Evolutionary conservation across 2,888 invertebrate genomes (phyloP).

Genomic region (Chloromyia formosa): DNA sequence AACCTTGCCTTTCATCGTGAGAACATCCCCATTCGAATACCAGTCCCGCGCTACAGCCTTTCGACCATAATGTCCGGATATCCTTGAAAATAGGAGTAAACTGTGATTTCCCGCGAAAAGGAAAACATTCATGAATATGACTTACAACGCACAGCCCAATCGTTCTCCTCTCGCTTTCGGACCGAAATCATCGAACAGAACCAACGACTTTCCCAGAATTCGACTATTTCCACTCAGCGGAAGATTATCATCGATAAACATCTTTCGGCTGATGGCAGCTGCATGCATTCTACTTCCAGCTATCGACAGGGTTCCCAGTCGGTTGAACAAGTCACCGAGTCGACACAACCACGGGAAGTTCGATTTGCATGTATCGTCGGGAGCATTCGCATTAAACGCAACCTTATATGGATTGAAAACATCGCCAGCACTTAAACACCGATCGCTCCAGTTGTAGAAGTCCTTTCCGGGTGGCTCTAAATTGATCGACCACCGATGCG

Average conservation of each 20-base stretch:
- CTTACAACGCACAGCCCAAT: slow-evolving; percentile 86
- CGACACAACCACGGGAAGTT: slow-evolving; percentile 72
- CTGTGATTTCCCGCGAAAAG: too few species aligned
- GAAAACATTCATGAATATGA: slow-evolving; percentile 48
- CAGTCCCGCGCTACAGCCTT: slow-evolving; percentile 88
- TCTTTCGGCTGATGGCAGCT: slow-evolving; percentile 72
- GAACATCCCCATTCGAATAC: slow-evolving; percentile 81
- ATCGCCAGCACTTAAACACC: slow-evolving; percentile 81
- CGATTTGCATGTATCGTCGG: slow-evolving; percentile 69
- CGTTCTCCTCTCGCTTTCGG: slow-evolving; percentile 88
- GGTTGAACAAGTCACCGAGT: slow-evolving; percentile 79
- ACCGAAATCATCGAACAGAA: slow-evolving; percentile 87
- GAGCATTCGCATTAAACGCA: slow-evolving; percentile 70
- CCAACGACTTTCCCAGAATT: slow-evolving; percentile 82
- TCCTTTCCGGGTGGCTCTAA: slow-evolving; percentile 81
- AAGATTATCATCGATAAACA: slow-evolving; percentile 82
- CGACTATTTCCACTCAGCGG: slow-evolving; percentile 79
- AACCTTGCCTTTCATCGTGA: slow-evolving; percentile 75
- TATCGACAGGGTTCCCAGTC: slow-evolving; percentile 76
- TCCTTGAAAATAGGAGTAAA: slow-evolving; percentile 64
- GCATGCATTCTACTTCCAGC: slow-evolving; percentile 77
- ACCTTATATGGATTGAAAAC: slow-evolving; percentile 82
- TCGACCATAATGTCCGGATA: slow-evolving; percentile 76
- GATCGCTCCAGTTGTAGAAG: slow-evolving; percentile 88
- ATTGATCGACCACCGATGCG: slow-evolving; percentile 87